Base-by-base conservation (phyloP, 2,797 vertebrate species). In the Ptychobarbus kaznakovi region DNA sequence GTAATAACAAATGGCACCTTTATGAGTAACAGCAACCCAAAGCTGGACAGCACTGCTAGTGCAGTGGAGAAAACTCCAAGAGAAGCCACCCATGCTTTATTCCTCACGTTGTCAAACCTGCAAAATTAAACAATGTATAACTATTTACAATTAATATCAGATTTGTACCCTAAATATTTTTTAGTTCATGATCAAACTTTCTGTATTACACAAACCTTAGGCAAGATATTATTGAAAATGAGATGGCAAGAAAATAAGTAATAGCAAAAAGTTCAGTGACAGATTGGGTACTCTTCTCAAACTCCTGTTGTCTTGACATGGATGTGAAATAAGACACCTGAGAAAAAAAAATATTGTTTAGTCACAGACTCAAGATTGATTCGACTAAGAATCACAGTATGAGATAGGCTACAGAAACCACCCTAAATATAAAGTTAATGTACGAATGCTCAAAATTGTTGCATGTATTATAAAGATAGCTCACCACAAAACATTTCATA, bases 251-350 rank as follows among this genome's bases (percentile, higher is more conserved):
- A 85, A 95, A 13, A 32, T 96, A 97, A 0, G 96, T 95, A 87
- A 95, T 1, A 18, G 96, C 93, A 88, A 97, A 96, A 51, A 97
- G 90, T 3, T 90, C 86, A 46, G 97, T 89, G 84, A 97, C 93
- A 0, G 92, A 93, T 35, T 68, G 58, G 11, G 94, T 86, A 46
- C 92, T 94, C 87, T 92, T 92, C 76, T 96, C 94, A 91, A 97
- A 96, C 90, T 97, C 96, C 91, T 94, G 63, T 86, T 97, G 96
- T 88, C 96, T 94, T 70, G 97, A 97, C 87, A 93, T 86, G 1
- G 96, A 97, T 13, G 96, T 95, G 79, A 95, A 96, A 90, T 95
- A 94, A 8, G 95, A 93, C 69, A 96, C 94, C 96, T 97, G 88
- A 11, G 38, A 84, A 68, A 3, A 81, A 81, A 2, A 0, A 40